These are phyloP conservation scores for Liparis tanakae DNA, from an alignment of 2,797 vertebrate species.

Conservation along the genomic window DNA sequence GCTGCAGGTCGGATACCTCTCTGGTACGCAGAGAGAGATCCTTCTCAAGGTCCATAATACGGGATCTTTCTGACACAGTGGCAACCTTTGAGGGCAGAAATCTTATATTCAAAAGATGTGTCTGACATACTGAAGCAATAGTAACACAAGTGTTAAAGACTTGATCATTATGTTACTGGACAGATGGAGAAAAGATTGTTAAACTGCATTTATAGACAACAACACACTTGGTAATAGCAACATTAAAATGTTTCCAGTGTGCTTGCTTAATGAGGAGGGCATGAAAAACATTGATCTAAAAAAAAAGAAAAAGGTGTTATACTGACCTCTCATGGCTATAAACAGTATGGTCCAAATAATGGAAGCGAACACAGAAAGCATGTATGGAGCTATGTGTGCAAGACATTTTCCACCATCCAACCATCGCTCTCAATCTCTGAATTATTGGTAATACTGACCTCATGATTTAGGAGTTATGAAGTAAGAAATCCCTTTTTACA, in stretches of 20 bases:
- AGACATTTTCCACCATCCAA: conserved; percentile 22
- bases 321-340: conserved; percentile 70
- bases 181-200: not conserved
- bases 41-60: conserved; percentile 96
- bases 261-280: conserved; percentile 19
- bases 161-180: conserved; percentile 11
- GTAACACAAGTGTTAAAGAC: conserved; percentile 2
- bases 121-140: conserved; percentile 9
- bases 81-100: conserved; percentile 88
- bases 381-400: conserved; percentile 50
- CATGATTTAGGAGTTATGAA: conserved; percentile 1
- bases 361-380: conserved; percentile 52
- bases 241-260: conserved; percentile 4
- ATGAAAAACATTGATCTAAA: conserved; percentile 10
- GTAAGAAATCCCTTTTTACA: not conserved
- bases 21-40: conserved; percentile 88
- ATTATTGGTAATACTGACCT: not conserved
- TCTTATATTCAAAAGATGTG: conserved; percentile 54
- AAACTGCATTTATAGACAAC: conserved; percentile 4
- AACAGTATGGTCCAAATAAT: conserved; percentile 53
- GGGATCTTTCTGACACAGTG: conserved; percentile 96
- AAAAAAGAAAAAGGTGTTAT: conserved; percentile 37
- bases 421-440: not conserved
- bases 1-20: conserved; percentile 90
- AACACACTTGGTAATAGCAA: conserved; percentile 1